Base-by-base conservation (phyloP, 2,113 vertebrate genomes). In the Hemiprocne comata region DNA sequence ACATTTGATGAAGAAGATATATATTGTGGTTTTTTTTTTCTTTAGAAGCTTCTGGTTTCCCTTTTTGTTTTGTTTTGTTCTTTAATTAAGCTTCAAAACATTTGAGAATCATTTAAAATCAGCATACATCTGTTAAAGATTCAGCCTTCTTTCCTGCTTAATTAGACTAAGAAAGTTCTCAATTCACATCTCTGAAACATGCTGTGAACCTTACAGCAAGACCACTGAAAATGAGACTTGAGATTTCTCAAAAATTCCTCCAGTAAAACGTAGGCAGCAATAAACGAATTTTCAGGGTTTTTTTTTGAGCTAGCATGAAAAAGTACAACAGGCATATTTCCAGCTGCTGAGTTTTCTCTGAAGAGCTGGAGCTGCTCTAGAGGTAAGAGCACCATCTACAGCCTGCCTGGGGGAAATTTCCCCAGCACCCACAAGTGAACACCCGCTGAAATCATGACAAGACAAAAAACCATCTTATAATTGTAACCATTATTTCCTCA, bases 331-430 rank as follows among this genome's bases (percentile, higher is more conserved):
- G 58, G 40, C 61, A 40, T 38, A 1, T 86, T 71, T 21, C 24
- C 62, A 48, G 80, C 84, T 50, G 66, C 55, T 20, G 83, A 84
- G 42, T 57, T 24, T 76, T 60, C 20, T 20, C 24, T 46, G 60
- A 28, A 21, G 61, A 44, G 76, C 42, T 11, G 58, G 40, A 46
- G 0, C 12, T 40, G 93, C 65, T 74, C 24, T 65, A 73, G 92
- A 70, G 89, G 55, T 62, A 91, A 94, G 62, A 94, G 95, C 88
- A 34, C 86, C 92, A 90, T 21, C 84, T 96, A 40, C 87, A 87
- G 93, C 44, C 75, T 23, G 28, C 67, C 23, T 5, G 78, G 7
- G 42, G 42, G 51, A 94, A 46, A 28, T n/a, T 46, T 55, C 51
- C 62, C 58, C 51, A 3, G 25, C 42, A 11, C 46, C 23, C 74